phyloP scores from a whole-genome alignment of 2,113 vertebrate species.

The Peromyscus leucopus region DNA sequence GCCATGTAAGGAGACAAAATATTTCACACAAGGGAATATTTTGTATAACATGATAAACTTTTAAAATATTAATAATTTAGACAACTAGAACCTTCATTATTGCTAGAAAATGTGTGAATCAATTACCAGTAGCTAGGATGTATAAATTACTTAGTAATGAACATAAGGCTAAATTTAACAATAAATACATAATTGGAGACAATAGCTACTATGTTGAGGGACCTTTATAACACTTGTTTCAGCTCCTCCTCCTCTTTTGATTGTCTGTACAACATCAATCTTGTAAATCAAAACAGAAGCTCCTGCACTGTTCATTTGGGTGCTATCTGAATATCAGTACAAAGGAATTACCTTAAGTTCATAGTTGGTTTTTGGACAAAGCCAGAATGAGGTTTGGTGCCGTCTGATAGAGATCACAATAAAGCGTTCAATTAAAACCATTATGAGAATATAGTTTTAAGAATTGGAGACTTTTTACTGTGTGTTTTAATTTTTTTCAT shows the following conservation, averaged over 20 bases:
- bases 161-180: constrained; percentile 75
- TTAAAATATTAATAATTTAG: constrained; percentile 59
- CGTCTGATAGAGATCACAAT: constrained; percentile 24
- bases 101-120: constrained; percentile 62
- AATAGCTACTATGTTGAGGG: constrained; percentile 37
- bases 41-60: constrained; percentile 55
- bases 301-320: not conserved
- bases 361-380: constrained; percentile 43
- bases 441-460: not conserved
- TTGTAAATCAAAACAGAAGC: constrained; percentile 25
- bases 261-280: constrained; percentile 55
- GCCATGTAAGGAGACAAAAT: no score
- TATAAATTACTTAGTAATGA: constrained; percentile 74
- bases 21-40: constrained; percentile 29
- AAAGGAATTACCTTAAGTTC: not conserved
- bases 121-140: constrained; percentile 73
- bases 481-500: not conserved
- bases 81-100: constrained; percentile 66
- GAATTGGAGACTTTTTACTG: not conserved
- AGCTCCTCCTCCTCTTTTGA: not conserved
- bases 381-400: constrained; percentile 43
- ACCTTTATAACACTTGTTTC: constrained; percentile 46
- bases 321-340: not conserved
- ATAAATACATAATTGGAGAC: constrained; percentile 49
- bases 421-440: constrained; percentile 28